phyloP scores from a whole-genome alignment of 2,797 vertebrate genomes.

The Knipowitschia caucasica region DNA sequence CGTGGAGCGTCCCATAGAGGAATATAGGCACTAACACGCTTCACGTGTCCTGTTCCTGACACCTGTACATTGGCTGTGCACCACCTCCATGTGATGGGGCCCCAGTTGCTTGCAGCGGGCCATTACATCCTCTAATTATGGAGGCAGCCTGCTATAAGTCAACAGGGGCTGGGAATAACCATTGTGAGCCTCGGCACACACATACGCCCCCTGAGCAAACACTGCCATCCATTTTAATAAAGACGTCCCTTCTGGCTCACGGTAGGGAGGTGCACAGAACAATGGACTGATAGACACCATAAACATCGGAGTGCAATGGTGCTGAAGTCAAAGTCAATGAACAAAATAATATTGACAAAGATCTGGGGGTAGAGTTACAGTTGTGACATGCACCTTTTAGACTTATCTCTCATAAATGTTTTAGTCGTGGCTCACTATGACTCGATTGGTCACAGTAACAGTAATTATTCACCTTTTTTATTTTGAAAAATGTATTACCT shows the following conservation, averaged over 20 bases:
- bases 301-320: slow-evolving; percentile 10
- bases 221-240: slow-evolving; percentile 65
- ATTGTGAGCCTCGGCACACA: slow-evolving; percentile 36
- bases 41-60: slow-evolving; percentile 4
- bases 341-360: neutral
- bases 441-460: no score
- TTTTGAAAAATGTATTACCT: no score
- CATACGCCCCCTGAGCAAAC: slow-evolving; percentile 55
- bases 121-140: slow-evolving; percentile 67
- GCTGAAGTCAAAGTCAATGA: neutral
- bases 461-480: no score
- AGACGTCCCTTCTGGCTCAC: slow-evolving; percentile 43
- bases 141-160: slow-evolving; percentile 62
- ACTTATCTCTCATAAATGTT: no score
- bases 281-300: slow-evolving; percentile 15
- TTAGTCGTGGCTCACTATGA: no score
- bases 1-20: no score
- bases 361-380: no score
- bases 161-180: slow-evolving; percentile 55
- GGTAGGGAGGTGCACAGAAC: slow-evolving; percentile 19
- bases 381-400: no score
- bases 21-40: no score
- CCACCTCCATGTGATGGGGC: slow-evolving; percentile 26
- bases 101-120: slow-evolving; percentile 47
- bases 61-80: slow-evolving; percentile 14